phyloP scores from a whole-genome alignment of 2,797 vertebrate genomes.

The Gymnoscopelus braueri region DNA sequence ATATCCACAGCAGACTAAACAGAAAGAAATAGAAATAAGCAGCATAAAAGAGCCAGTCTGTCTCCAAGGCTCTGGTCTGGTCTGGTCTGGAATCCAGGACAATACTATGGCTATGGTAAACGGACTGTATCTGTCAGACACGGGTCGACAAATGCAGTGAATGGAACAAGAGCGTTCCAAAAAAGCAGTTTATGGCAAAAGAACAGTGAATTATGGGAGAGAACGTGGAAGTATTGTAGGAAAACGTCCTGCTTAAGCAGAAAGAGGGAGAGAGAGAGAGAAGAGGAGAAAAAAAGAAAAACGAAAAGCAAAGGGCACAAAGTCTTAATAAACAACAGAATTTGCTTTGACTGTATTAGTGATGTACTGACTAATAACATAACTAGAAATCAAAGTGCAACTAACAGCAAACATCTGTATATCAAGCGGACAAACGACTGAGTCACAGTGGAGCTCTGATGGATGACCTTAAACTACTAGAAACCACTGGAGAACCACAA shows the following conservation, averaged over 20 bases:
- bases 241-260: background rate
- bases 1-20: conserved; percentile 36
- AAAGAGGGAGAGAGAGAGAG: background rate
- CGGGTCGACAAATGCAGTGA: background rate
- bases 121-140: conserved; percentile 22
- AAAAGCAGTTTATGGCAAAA: conserved; percentile 6
- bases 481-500: conserved; percentile 45
- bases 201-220: conserved; percentile 21
- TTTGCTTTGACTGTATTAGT: background rate
- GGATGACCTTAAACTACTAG: conserved; percentile 55
- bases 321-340: background rate
- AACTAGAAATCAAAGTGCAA: background rate
- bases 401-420: conserved; percentile 38
- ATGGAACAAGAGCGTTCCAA: conserved; percentile 5
- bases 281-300: background rate
- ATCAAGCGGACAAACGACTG: background rate
- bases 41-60: conserved; percentile 8
- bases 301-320: background rate
- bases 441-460: conserved; percentile 31
- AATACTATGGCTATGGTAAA: conserved; percentile 27
- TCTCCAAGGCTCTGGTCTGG: conserved; percentile 27
- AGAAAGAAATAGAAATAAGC: conserved; percentile 30
- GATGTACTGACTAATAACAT: background rate
- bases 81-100: background rate
- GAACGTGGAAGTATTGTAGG: conserved; percentile 20